A percentile compares a stretch with the other conserved stretches of the same genome.
Evolutionary conservation across 2,797 vertebrate genomes (phyloP).

Genomic region (Sebastes aleutianus): DNA sequence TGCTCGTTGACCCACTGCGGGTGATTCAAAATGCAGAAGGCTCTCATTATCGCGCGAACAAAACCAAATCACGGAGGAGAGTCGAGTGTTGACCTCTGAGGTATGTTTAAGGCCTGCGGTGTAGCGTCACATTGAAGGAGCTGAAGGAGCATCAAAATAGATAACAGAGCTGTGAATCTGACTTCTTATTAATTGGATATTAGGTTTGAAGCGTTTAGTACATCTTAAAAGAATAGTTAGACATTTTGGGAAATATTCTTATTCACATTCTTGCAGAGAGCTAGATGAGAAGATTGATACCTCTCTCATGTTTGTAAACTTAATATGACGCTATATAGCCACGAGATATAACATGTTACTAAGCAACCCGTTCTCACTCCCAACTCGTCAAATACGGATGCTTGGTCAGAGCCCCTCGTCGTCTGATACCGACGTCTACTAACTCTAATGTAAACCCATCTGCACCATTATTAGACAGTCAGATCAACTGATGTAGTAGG

Average conservation of each 20-base stretch:
- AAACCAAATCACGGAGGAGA: slow-evolving; percentile 23
- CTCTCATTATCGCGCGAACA: slow-evolving; percentile 36
- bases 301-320: background rate
- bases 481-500: rapidly evolving
- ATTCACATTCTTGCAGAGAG: background rate
- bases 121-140: background rate
- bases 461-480: no score
- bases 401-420: no score
- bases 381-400: no score
- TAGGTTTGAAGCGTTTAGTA: background rate
- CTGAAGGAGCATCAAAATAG: background rate
- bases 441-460: no score
- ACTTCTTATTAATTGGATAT: background rate
- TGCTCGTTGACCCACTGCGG: slow-evolving; percentile 25
- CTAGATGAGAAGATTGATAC: background rate
- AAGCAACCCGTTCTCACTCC: no score
- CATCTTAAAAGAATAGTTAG: background rate
- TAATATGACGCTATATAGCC: background rate
- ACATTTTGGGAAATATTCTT: background rate
- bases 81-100: slow-evolving; percentile 26
- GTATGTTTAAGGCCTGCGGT: background rate
- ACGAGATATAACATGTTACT: background rate
- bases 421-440: no score
- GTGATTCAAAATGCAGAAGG: slow-evolving; percentile 17
- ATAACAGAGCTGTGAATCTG: background rate